A percentile compares a stretch with the other conserved stretches of the same genome.
Evolutionary conservation across 1,140 invertebrate genomes (phyloP).

Genomic region (Drosophila murphyi): DNA sequence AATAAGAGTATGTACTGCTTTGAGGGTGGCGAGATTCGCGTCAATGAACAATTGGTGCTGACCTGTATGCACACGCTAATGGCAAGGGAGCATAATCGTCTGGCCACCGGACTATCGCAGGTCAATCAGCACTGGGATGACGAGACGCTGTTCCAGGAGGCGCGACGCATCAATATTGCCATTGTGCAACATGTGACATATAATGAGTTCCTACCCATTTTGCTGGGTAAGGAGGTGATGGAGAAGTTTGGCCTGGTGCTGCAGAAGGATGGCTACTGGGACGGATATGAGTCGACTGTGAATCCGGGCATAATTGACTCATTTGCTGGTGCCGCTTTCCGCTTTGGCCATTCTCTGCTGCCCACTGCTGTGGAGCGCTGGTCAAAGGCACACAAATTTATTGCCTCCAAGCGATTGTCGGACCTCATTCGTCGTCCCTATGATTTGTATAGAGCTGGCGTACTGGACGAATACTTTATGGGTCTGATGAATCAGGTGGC

Average conservation of each 20-base stretch:
- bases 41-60: conserved; percentile 96
- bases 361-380: conserved; percentile 95
- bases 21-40: conserved; percentile 96
- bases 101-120: conserved; percentile 90
- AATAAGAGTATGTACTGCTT: conserved; percentile 96
- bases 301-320: conserved; percentile 94
- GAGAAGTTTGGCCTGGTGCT: conserved; percentile 94
- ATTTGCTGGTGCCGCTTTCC: conserved; percentile 94
- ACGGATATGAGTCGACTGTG: conserved; percentile 93
- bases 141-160: conserved; percentile 96
- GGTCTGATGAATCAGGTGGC: conserved; percentile 97
- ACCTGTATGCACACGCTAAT: conserved; percentile 96
- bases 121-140: conserved; percentile 98
- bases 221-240: conserved; percentile 97
- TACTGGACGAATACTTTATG: conserved; percentile 96
- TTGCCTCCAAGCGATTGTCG: conserved; percentile 95
- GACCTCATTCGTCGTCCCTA: conserved; percentile 95
- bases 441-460: conserved; percentile 95
- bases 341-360: conserved; percentile 95
- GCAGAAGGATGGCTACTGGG: conserved; percentile 95
- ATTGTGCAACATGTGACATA: conserved; percentile 97
- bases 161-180: conserved; percentile 94
- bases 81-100: conserved; percentile 94
- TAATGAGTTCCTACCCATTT: conserved; percentile 97
- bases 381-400: conserved; percentile 97